A percentile compares a stretch with the other conserved stretches of the same genome.
Evolutionary conservation across 2,797 vertebrate genomes (phyloP).

Genomic region (Podargus strigoides): DNA sequence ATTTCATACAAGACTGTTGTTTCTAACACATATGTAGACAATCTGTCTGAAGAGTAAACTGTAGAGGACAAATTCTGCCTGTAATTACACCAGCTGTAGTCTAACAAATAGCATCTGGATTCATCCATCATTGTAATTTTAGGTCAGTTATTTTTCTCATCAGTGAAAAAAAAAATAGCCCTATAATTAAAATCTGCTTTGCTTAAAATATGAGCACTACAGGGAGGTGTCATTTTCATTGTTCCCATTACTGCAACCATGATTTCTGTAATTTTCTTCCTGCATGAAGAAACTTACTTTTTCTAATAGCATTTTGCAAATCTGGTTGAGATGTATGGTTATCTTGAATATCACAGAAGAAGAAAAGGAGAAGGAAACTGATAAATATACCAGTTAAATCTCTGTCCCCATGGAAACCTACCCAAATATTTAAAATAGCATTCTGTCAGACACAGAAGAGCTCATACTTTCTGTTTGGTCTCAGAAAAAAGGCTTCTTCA

Average conservation of each 20-base stretch:
- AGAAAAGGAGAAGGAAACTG: not conserved
- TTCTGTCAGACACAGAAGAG: constrained; percentile 1
- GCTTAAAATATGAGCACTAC: not conserved
- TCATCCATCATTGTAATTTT: not conserved
- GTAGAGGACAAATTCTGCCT: not conserved
- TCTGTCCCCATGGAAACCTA: constrained; percentile 26
- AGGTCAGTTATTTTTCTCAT: not conserved
- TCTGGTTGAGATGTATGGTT: not conserved
- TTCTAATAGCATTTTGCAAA: not conserved
- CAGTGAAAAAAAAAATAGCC: not conserved
- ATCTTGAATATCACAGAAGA: not conserved
- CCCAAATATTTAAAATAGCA: constrained; percentile 44
- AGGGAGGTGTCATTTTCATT: not conserved
- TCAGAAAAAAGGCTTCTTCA: not conserved
- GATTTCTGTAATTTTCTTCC: not conserved
- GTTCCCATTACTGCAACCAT: not conserved
- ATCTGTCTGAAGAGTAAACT: not conserved
- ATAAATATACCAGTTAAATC: constrained; percentile 12
- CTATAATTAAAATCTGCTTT: not conserved
- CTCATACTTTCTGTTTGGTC: constrained; percentile 2
- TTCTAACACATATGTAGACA: not conserved
- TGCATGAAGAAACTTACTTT: not conserved
- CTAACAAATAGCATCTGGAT: not conserved
- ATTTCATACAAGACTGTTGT: not conserved
- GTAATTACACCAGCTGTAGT: not conserved